Percentiles rank a stretch among this genome's conserved stretches.
phyloP scores from a whole-genome alignment of 2,113 vertebrate genomes.

The Arvicanthis niloticus region DNA sequence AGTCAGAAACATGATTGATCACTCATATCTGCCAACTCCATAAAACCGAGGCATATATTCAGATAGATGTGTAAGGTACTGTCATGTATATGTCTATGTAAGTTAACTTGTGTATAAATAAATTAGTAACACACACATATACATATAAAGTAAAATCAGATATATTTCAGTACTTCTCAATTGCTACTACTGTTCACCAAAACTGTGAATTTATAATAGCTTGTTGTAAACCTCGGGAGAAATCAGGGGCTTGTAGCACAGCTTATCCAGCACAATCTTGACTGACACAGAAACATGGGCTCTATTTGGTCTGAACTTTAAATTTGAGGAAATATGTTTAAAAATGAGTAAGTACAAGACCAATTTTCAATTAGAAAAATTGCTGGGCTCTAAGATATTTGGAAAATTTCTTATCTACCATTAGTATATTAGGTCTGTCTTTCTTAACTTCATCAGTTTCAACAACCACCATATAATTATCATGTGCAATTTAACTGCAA shows the following conservation, averaged over 20 bases:
- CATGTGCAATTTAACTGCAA: constrained; percentile 35
- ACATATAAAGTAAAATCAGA: neutral
- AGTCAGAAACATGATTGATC: fast-evolving
- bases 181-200: neutral
- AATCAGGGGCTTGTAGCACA: fast-evolving
- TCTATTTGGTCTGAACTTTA: neutral
- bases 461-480: constrained; percentile 39
- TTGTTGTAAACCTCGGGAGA: neutral
- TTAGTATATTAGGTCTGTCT: constrained; percentile 6
- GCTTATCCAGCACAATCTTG: neutral
- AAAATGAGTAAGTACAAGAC: neutral
- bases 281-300: fast-evolving
- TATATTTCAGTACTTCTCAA: neutral
- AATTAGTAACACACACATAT: neutral
- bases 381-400: neutral
- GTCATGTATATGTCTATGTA: fast-evolving
- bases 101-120: neutral
- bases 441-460: constrained; percentile 41
- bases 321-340: neutral
- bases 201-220: neutral
- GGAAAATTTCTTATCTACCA: neutral
- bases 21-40: fast-evolving
- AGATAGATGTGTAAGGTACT: neutral
- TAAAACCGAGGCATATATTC: fast-evolving
- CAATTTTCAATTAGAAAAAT: constrained; percentile 18